Percentiles rank a stretch among this genome's conserved stretches.
Evolutionary conservation across 2,888 invertebrate species (phyloP).

Genomic region (Oligia fasciuncula): DNA sequence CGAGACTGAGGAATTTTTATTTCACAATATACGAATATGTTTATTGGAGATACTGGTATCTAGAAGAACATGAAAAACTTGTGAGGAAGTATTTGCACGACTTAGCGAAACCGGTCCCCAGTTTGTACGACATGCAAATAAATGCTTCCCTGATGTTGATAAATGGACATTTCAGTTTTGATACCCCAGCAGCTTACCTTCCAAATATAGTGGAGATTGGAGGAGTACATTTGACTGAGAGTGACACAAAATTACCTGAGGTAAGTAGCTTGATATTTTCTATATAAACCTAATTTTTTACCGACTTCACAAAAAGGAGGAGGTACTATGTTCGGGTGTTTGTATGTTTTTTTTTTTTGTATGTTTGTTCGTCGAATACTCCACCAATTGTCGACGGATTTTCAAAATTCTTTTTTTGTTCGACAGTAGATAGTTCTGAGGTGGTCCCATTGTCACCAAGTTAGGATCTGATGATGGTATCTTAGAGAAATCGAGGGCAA

Average conservation of each 20-base stretch:
- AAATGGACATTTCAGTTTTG: constrained; percentile 88
- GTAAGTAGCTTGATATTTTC: constrained; percentile 66
- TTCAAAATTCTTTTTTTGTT: too few relatives aligned
- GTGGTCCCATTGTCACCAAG: too few relatives aligned
- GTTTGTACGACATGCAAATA: constrained; percentile 80
- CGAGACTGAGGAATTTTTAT: constrained; percentile 87
- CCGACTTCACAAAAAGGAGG: too few relatives aligned
- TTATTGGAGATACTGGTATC: constrained; percentile 82
- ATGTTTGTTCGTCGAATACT: too few relatives aligned
- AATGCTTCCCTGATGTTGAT: constrained; percentile 84
- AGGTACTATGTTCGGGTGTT: too few relatives aligned
- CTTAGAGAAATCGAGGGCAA: too few relatives aligned
- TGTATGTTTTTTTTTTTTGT: too few relatives aligned
- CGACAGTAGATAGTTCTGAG: too few relatives aligned
- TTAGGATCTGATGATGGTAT: too few relatives aligned
- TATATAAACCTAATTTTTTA: too few relatives aligned
- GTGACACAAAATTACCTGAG: constrained; percentile 76
- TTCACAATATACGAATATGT: constrained; percentile 82
- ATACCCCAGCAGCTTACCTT: constrained; percentile 84
- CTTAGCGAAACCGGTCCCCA: constrained; percentile 80
- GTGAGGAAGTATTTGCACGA: constrained; percentile 80
- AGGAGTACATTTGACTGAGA: constrained; percentile 87
- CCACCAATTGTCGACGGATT: too few relatives aligned
- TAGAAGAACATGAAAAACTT: constrained; percentile 80
- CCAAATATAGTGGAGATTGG: constrained; percentile 90